Evolutionary conservation across 2,888 invertebrate species (phyloP).

Genomic region (Diadromus collaris): DNA sequence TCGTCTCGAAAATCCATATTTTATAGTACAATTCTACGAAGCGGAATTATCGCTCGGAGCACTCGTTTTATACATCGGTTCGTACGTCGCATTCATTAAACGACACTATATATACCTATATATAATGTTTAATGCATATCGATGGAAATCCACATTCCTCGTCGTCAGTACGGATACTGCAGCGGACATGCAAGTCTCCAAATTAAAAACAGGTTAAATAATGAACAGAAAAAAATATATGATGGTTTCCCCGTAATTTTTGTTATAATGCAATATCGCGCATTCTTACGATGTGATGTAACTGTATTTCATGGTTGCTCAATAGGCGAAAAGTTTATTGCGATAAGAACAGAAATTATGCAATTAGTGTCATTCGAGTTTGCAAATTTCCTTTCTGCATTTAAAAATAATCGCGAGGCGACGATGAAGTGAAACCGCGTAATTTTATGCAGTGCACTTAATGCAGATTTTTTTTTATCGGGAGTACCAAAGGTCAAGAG

Average conservation of each 20-base stretch:
- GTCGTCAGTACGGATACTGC: neutral
- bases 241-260: neutral
- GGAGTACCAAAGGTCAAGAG: conserved; percentile 1
- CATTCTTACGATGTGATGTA: neutral
- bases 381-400: neutral
- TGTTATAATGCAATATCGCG: neutral
- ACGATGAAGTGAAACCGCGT: neutral
- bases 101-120: neutral
- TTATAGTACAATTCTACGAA: conserved; percentile 41
- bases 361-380: neutral
- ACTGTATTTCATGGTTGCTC: neutral
- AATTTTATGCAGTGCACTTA: neutral
- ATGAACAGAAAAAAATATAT: neutral
- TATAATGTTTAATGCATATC: conserved; percentile 21
- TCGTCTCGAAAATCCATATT: conserved; percentile 46
- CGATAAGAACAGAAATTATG: conserved; percentile 1
- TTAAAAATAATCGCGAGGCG: neutral
- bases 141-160: conserved; percentile 3
- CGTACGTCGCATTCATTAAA: conserved; percentile 7
- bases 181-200: neutral
- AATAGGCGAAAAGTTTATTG: conserved; percentile 7
- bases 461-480: conserved; percentile 10
- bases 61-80: conserved; percentile 2
- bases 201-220: too few species aligned
- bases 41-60: neutral